Evolutionary conservation across 1,140 invertebrate genomes (phyloP), one percentile per base, ranked within the genome.

Genomic region (Physella acuta): DNA sequence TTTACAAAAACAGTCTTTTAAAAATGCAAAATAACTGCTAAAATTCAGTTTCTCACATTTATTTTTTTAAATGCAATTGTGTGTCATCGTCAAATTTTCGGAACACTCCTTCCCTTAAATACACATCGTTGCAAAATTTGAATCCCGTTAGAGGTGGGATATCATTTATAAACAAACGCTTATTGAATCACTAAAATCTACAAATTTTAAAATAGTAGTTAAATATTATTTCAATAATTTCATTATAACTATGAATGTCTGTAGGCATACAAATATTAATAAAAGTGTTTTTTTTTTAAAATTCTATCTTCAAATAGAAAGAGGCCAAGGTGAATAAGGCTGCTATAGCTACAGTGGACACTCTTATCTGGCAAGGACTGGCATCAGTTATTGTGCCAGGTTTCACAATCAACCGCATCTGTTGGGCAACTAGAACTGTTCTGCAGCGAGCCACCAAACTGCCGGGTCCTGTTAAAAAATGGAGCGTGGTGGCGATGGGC

Each of bases 331-430:
- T 31, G 20, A 79, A 69, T 64, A 75, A 79, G 65, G 72, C 84
- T 5, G 66, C 64, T 0, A 77, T 78, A n/a, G 89, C 90, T 37
- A 90, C 91, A 4, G 86, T 88, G 0, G 95, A 98, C 85, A 94
- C 93, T 0, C 85, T 98, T 14, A 78, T 93, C 2, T 98, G 95
- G 96, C 95, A 98, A 84, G 90, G 92, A 59, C 88, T 98, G 60
- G 96, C 95, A 8, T 97, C 94, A 3, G 92, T 98, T 1, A 87
- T 91, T 30, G 90, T 98, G 74, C 95, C 96, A 30, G 96, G 96
- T 28, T 89, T 94, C 69, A 92, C 92, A 11, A 97, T 98, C 65
- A 98, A 98, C 85, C 88, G 94, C 76, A 85, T 94, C 66, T 95
- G 92, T 84, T 89, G 88, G 16, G 77, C 86, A 28, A 88, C 90